Conservation (phyloP, 1,140 invertebrate genomes). For the Drosophila lacteicornis region DNA sequence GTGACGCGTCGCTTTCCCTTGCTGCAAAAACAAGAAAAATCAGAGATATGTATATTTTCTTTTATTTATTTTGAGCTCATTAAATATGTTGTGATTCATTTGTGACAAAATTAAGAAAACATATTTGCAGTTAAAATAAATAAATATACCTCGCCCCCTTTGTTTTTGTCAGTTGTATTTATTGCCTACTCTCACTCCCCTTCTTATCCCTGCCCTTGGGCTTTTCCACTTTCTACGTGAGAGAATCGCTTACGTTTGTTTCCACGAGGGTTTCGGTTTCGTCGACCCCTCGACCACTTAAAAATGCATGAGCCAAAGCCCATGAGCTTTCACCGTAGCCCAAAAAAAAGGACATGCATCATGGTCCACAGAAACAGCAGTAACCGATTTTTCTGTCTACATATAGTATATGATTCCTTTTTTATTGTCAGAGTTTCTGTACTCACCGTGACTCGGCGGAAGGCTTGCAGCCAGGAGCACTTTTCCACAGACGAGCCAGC, state of each 20-base stretch:
- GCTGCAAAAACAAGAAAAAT: conserved; percentile 76
- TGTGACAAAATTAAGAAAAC: no score
- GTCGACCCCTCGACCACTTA: conserved; percentile 41
- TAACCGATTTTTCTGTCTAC: not conserved
- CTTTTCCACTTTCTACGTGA: not conserved
- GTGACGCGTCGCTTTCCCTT: conserved; percentile 96
- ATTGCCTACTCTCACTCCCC: not conserved
- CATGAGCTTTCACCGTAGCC: conserved; percentile 39
- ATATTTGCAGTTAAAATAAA: no score
- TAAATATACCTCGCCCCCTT: no score
- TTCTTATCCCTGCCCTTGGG: no score
- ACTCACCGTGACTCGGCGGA: conserved; percentile 86
- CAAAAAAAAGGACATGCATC: conserved; percentile 67
- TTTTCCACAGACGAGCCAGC: conserved; percentile 94
- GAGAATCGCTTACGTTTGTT: conserved; percentile 7
- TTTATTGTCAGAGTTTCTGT: no score
- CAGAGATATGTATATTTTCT: no score
- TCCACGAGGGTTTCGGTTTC: not conserved
- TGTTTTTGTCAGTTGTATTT: no score
- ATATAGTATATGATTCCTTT: not conserved
- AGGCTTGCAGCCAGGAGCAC: conserved; percentile 89
- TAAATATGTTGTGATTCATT: no score
- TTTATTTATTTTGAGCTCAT: no score
- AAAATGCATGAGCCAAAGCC: conserved; percentile 70
- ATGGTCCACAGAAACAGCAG: conserved; percentile 44